Conservation (phyloP, 2,888 invertebrate species). For the Phanerotoma sp. region DNA sequence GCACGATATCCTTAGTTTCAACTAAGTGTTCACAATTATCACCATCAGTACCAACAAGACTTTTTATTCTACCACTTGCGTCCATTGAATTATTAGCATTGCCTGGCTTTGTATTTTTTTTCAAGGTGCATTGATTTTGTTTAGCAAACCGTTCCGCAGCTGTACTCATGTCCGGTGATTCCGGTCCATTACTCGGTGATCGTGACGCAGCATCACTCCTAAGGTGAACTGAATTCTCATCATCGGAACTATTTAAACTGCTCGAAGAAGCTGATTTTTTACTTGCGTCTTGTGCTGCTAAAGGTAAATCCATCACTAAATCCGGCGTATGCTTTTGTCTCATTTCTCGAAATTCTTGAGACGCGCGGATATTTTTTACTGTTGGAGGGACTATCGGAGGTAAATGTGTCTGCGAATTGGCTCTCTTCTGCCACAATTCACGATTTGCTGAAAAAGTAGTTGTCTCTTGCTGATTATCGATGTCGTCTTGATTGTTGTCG, state of each 20-base stretch:
- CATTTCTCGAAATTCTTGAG: conserved; percentile 57
- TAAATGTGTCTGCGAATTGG: conserved; percentile 60
- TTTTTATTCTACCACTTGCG: conserved; percentile 38
- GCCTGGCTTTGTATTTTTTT: conserved; percentile 64
- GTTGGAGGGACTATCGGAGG: conserved; percentile 46
- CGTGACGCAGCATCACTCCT: conserved; percentile 52
- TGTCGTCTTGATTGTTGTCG: conserved; percentile 32
- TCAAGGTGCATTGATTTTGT: conserved; percentile 76
- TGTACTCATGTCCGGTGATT: conserved; percentile 69
- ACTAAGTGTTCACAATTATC: conserved; percentile 30
- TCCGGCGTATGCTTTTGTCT: conserved; percentile 71
- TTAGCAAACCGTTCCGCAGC: conserved; percentile 78
- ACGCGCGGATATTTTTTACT: conserved; percentile 55
- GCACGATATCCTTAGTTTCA: conserved; percentile 42
- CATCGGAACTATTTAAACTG: conserved; percentile 52
- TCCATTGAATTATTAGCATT: conserved; percentile 35
- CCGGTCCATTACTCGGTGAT: conserved; percentile 56
- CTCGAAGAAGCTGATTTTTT: conserved; percentile 53
- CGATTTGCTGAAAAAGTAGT: conserved; percentile 60
- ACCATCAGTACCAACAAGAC: conserved; percentile 33
- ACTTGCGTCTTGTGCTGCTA: conserved; percentile 53
- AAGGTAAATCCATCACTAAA: conserved; percentile 81
- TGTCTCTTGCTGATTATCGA: conserved; percentile 34
- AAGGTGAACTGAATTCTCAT: conserved; percentile 48
- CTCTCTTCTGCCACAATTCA: conserved; percentile 66